A percentile compares a stretch with the other conserved stretches of the same genome.
phyloP scores from a whole-genome alignment of 2,113 vertebrate species.

The Poeciliopsis prolifica region DNA sequence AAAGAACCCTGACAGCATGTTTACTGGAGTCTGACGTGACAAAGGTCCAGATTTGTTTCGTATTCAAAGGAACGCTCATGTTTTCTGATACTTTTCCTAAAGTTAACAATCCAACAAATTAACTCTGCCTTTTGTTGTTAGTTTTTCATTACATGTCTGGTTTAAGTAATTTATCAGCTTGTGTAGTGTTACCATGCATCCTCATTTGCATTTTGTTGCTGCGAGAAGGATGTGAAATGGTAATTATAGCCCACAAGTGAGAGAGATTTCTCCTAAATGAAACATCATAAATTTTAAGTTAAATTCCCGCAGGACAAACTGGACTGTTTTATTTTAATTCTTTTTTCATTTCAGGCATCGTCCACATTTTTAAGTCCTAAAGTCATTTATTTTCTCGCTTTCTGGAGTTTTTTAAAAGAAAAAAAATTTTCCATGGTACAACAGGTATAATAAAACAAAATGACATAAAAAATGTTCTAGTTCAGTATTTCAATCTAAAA shows the following conservation, averaged over 20 bases:
- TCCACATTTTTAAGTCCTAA: slow-evolving; percentile 3
- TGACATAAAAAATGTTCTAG: not conserved
- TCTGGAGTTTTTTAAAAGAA: not conserved
- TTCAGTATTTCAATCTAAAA: not conserved
- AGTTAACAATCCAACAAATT: slow-evolving; percentile 53
- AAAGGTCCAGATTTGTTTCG: slow-evolving; percentile 8
- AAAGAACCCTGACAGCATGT: slow-evolving; percentile 46
- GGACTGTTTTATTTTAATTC: not conserved
- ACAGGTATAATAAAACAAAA: not conserved
- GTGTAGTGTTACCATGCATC: slow-evolving; percentile 49
- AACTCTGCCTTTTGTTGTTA: slow-evolving; percentile 18
- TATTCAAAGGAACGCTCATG: slow-evolving; percentile 11
- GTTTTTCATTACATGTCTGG: slow-evolving; percentile 35
- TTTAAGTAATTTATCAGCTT: slow-evolving; percentile 53
- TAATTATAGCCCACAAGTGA: slow-evolving; percentile 61
- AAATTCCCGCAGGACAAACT: slow-evolving; percentile 46
- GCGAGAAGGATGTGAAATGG: slow-evolving; percentile 46
- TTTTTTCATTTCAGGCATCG: slow-evolving; percentile 33
- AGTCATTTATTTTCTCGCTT: not conserved
- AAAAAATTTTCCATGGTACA: not conserved
- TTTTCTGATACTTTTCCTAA: not conserved
- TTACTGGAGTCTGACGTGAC: slow-evolving; percentile 43
- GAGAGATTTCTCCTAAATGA: slow-evolving; percentile 55
- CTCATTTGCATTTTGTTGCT: slow-evolving; percentile 71
- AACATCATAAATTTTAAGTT: slow-evolving; percentile 66